phyloP scores from a whole-genome alignment of 2,888 invertebrate species.

The Chouioia cunea region DNA sequence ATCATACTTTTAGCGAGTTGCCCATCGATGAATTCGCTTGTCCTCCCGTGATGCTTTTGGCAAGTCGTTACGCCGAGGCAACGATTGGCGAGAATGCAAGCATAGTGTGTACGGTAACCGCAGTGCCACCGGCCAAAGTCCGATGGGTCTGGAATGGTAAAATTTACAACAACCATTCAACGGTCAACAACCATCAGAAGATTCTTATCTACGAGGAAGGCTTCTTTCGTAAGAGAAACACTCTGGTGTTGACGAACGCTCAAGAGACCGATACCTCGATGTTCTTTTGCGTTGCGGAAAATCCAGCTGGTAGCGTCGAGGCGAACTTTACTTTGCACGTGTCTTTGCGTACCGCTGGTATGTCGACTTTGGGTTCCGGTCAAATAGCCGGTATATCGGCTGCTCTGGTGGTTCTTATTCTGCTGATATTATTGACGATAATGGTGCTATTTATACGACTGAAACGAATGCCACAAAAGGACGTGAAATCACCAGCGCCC shows the following conservation, averaged over 20 bases:
- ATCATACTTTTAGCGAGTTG: slow-evolving; percentile 82
- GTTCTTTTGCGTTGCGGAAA: slow-evolving; percentile 91
- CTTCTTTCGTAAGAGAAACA: slow-evolving; percentile 81
- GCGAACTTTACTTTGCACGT: slow-evolving; percentile 91
- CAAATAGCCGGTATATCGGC: slow-evolving; percentile 89
- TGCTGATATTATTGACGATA: slow-evolving; percentile 80
- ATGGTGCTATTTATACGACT: slow-evolving; percentile 82
- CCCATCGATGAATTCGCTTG: slow-evolving; percentile 88
- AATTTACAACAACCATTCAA: slow-evolving; percentile 81
- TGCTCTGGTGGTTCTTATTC: slow-evolving; percentile 82
- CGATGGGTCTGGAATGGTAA: slow-evolving; percentile 92
- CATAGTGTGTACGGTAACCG: slow-evolving; percentile 84
- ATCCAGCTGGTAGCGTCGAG: slow-evolving; percentile 88
- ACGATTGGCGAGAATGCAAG: slow-evolving; percentile 88
- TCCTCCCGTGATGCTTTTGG: slow-evolving; percentile 83
- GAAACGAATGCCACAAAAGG: slow-evolving; percentile 79
- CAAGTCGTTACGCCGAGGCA: slow-evolving; percentile 82
- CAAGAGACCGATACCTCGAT: slow-evolving; percentile 87
- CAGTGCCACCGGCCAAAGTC: slow-evolving; percentile 83
- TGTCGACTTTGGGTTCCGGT: slow-evolving; percentile 85
- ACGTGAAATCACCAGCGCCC: slow-evolving; percentile 84
- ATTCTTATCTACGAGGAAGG: slow-evolving; percentile 84
- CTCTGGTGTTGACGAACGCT: slow-evolving; percentile 83
- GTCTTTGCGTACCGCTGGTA: slow-evolving; percentile 81
- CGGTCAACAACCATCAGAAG: slow-evolving; percentile 83